Percentiles rank a stretch among this genome's conserved stretches.
Conservation (phyloP, 2,113 vertebrate genomes). For the Anolis carolinensis region DNA sequence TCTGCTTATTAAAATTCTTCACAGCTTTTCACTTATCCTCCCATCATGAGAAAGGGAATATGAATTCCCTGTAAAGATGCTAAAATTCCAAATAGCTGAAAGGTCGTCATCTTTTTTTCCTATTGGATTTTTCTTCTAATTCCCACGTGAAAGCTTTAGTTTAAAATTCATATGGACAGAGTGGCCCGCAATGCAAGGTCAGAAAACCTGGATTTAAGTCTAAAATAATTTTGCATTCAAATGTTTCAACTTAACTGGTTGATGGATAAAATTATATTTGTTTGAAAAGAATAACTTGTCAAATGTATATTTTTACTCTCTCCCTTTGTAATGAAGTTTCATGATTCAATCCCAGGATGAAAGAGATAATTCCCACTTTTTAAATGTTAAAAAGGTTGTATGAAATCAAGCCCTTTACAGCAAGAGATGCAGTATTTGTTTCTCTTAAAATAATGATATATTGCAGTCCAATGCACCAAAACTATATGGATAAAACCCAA, state of each 20-base stretch:
- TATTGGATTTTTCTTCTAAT: not conserved
- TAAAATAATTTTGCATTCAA: conserved; percentile 25
- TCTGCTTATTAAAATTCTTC: conserved; percentile 23
- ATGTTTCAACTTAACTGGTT: not conserved
- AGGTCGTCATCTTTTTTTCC: not conserved
- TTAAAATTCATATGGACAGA: conserved; percentile 2
- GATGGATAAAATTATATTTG: not conserved
- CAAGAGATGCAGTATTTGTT: not conserved
- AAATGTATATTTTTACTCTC: not conserved
- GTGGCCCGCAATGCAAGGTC: not conserved
- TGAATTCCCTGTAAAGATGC: not conserved
- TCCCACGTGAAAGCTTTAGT: conserved; percentile 6
- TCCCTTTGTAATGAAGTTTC: not conserved
- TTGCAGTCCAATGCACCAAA: not conserved
- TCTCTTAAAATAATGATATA: not conserved
- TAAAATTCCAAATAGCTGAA: conserved; percentile 24
- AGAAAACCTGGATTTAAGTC: not conserved
- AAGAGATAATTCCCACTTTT: not conserved
- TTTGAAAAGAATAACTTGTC: not conserved
- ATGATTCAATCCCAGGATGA: not conserved
- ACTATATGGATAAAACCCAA: not conserved
- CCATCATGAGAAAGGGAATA: not conserved
- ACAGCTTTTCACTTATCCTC: conserved; percentile 33
- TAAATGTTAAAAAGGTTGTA: not conserved
- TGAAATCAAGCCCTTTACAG: not conserved